Base-by-base conservation (phyloP, 2,888 invertebrate genomes). In the Tachystola acroxantha region DNA sequence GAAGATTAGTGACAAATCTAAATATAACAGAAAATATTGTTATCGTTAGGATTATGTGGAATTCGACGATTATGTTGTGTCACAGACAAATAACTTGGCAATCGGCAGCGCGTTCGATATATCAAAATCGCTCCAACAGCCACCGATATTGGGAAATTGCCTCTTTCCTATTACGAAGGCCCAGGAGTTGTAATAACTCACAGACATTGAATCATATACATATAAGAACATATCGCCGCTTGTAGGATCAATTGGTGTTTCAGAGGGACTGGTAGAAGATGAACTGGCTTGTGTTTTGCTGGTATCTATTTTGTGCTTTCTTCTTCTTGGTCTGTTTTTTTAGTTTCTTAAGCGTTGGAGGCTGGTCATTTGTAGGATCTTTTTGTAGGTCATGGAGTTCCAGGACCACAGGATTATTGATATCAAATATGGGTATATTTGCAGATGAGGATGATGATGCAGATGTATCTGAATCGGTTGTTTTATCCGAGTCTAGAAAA, bases 311-410 rank as follows among this genome's bases (percentile, higher is more conserved):
- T 4, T 40, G 29, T 4, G 40, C 34, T 24, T 30, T 42, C 32
- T 53, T 50, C 47, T 58, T 62, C 38, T 64, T 70, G 45, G 61
- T 78, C 36, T 52, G 67, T 6, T 50, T 48, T 39, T 60, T 72
- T 26, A 59, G 68, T 0, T 42, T 45, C 28, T 54, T 57, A 20
- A 38, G 25, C 12, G 20, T 5, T 7, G 10, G 13, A 10, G 64
- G 10, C 7, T 27, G 10, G 6, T 4, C 7, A 2, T 27, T n/a
- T 4, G 27, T 49, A 1, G 53, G 50, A 37, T 70, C 68, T 43
- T 63, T 72, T 19, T 54, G 55, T 16, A 76, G 22, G 4, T 70
- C 66, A 36, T 74, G 73, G 0, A 78, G 50, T 12, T 78, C 70
- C 12, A 76, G 50, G 1, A 78, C 53, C 10, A 67, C 54, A 0